These are phyloP conservation scores for Platycercus adscitus DNA, from an alignment of 2,113 vertebrate species.

Conservation along the genomic window DNA sequence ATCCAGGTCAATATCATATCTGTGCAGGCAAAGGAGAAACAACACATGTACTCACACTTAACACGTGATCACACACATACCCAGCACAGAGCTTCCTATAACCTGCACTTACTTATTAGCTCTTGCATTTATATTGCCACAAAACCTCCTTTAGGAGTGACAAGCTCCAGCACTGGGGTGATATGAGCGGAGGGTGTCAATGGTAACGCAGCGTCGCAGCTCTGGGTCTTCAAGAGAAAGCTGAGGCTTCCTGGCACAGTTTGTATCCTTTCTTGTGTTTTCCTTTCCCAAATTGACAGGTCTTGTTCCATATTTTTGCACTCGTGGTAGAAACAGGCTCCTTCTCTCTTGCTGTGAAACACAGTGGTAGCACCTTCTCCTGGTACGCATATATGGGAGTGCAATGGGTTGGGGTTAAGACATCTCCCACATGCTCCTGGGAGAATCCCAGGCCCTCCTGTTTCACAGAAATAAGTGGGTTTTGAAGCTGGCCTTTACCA, in stretches of 20 bases:
- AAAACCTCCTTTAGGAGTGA: neutral
- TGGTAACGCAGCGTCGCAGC: neutral
- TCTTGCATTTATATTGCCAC: neutral
- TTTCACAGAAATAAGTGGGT: neutral
- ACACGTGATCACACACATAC: neutral
- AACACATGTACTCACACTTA: neutral
- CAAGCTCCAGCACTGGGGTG: neutral
- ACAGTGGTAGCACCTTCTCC: neutral
- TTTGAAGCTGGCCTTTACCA: neutral
- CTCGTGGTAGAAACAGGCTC: neutral
- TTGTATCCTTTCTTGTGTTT: neutral
- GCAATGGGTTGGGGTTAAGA: neutral
- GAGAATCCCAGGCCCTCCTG: neutral
- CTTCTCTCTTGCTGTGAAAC: neutral
- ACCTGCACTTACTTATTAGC: neutral
- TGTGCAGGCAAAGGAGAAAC: neutral
- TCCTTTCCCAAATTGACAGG: neutral
- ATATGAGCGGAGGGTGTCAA: neutral
- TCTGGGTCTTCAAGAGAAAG: neutral
- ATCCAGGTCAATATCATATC: slow-evolving; percentile 2
- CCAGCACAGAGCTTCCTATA: neutral
- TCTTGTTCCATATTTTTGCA: neutral
- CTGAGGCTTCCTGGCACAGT: neutral
- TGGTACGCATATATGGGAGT: neutral
- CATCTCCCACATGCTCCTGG: neutral